Base-by-base conservation (phyloP, 2,888 invertebrate species). In the Limenitis camilla region DNA sequence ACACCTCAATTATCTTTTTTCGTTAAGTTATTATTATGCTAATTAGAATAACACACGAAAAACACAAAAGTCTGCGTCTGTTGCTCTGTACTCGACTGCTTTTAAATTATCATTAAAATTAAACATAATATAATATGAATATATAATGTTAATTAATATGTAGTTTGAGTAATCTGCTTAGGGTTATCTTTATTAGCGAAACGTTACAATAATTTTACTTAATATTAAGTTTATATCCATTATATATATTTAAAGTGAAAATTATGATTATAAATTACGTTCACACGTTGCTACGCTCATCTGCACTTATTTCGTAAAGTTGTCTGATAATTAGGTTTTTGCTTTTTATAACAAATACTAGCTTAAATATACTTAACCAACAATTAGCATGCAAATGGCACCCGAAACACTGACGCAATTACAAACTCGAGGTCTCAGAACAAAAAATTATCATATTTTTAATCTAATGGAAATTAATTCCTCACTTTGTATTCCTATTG, bases 351-450 rank as follows among this genome's bases (percentile, higher is more conserved):
- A 41, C 53, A 48, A 48, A 50, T 39, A 40, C 36, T 42, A 53
- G 53, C 50, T 53, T 44, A 53, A 41, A 40, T 55, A 40, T 39
- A 53, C 33, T 48, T 40, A 45, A 44, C 32, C 38, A 44, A 58
- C 52, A 54, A 60, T 60, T 60, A 59, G 53, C 54, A 60, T 60
- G 60, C 58, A 60, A 60, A 60, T 60, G 56, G 56, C 53, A 43
- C 44, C 48, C 39, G 49, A 52, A 40, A 35, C 49, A 55, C 49
- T 42, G 55, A 55, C 55, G 56, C 53, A 55, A 52, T 49, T 47
- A 49, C 51, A 48, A 48, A 44, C 32, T 46, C 55, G 51, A 52
- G 56, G 47, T 54, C 53, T 49, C 31, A 32, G 48, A 51, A 53
- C 56, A 60, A 60, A 60, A 60, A 59, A 48, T 59, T 60, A 60